phyloP scores from a whole-genome alignment of 2,797 vertebrate species.

The Neomorphus geoffroyi region DNA sequence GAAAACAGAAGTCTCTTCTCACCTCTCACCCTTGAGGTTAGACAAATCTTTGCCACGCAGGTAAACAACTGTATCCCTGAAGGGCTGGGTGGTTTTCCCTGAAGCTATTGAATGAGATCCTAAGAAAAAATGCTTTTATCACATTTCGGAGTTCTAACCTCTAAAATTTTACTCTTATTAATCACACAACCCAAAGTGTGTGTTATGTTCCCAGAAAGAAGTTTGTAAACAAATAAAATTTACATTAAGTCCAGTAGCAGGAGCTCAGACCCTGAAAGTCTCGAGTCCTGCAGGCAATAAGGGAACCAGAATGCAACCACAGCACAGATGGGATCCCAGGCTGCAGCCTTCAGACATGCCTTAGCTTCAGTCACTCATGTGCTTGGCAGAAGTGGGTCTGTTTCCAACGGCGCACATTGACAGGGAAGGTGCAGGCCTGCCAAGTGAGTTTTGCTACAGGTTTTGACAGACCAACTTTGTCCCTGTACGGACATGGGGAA shows the following conservation, averaged over 20 bases:
- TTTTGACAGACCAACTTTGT: not conserved
- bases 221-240: not conserved
- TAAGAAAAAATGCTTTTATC: not conserved
- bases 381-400: not conserved
- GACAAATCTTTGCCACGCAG: not conserved
- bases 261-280: not conserved
- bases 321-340: slow-evolving; percentile 27
- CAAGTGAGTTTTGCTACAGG: not conserved
- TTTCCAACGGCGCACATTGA: slow-evolving; percentile 3
- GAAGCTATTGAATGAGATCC: not conserved
- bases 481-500: not conserved
- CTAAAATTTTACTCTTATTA: not conserved
- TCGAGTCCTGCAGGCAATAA: not conserved
- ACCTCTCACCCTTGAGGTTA: not conserved
- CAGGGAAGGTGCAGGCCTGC: not conserved
- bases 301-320: not conserved
- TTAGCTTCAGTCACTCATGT: not conserved
- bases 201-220: not conserved
- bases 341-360: slow-evolving; percentile 20
- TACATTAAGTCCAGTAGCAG: not conserved
- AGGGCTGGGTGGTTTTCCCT: not conserved
- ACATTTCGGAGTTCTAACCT: not conserved
- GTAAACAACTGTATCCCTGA: not conserved
- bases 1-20: not conserved
- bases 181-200: not conserved